Evolutionary conservation across 1,140 invertebrate genomes (phyloP), one percentile per base, ranked within the genome.

Genomic region (Mylabris phalerata): DNA sequence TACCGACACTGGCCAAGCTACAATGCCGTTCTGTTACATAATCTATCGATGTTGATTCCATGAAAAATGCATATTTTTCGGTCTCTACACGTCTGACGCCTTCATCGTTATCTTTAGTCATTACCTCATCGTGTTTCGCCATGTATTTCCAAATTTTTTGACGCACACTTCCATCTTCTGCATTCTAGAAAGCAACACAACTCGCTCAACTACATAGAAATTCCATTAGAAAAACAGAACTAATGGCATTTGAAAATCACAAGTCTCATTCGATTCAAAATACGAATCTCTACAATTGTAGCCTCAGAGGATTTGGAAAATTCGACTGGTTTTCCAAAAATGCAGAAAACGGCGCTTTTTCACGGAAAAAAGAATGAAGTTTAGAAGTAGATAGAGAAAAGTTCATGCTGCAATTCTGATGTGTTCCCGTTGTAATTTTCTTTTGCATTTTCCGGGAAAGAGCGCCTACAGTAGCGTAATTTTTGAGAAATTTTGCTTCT

Each of bases 81-180:
- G 76, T 81, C 51, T 79, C 74, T 3, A 82, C 92, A 66, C 89
- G 80, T 61, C 85, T 77, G 60, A 82, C 80, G n/a, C 83, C 91
- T 58, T 79, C 84, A 0, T 84, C 78, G 60, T 91, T 91, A 40
- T 75, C 79, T 1, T 75, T 65, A 0, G 83, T 83, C 65, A 91
- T 83, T 0, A 89, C 85, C 3, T 69, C 79, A 0, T 81, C 80
- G 62, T 85, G 79, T 0, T 67, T 75, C 19, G 73, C 75, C 86
- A 89, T 93, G 55, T 84, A 84, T 4, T 81, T 73, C 78, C 82
- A 92, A 81, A 95, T 90, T 64, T 83, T 78, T 60, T 82, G 73
- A 69, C 45, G 45, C 0, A 56, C 51, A 43, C 51, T 54, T n/a
- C 46, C 51, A 44, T 44, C 19, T 10, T 27, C 51, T 38, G 51